Evolutionary conservation across 2,888 invertebrate genomes (phyloP), one percentile per base, ranked within the genome.

Genomic region (Pinctada fucata): DNA sequence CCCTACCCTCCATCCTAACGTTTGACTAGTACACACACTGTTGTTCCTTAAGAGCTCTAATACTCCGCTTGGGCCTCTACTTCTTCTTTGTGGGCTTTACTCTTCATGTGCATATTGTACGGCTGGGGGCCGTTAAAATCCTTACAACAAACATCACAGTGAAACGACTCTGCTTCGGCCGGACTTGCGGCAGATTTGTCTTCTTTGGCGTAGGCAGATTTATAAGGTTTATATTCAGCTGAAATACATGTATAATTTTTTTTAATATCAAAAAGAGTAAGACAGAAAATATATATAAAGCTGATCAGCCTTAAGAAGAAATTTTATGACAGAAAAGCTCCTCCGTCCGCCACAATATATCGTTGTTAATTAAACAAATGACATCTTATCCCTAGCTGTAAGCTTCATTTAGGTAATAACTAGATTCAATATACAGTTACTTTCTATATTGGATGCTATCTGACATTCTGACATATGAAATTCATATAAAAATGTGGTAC

Each of bases 71-170:
- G 81, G 6, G 80, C 76, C 67, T 86, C 88, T 8, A 88, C 79
- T 72, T 87, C 86, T 10, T 88, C 89, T 69, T 82, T 84, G 74
- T 89, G 89, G 5, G 86, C 87, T 71, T 85, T 86, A 79, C 88
- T 88, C 70, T 77, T 84, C 79, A 88, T 81, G 82, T 89, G 89
- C 2, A 82, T 86, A 2, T 72, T 69, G 75, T 85, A 88, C 0
- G 89, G 89, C 74, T 87, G 81, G 0, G 88, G 89, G 47, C 88
- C 89, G 69, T 89, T 89, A n/a, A 89, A 81, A 50, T 84, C 82
- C 72, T 86, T 88, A 51, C 84, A 84, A 82, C 89, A 89, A 2
- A 88, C 69, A 48, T 84, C 84, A 81, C 89, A 89, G 70, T 82
- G 82, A 67, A 81, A 88, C 50, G 76, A 79, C 10, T 66, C 70